These are phyloP conservation scores for Halictus quadricinctus DNA, from an alignment of 2,888 invertebrate species.

Conservation along the genomic window DNA sequence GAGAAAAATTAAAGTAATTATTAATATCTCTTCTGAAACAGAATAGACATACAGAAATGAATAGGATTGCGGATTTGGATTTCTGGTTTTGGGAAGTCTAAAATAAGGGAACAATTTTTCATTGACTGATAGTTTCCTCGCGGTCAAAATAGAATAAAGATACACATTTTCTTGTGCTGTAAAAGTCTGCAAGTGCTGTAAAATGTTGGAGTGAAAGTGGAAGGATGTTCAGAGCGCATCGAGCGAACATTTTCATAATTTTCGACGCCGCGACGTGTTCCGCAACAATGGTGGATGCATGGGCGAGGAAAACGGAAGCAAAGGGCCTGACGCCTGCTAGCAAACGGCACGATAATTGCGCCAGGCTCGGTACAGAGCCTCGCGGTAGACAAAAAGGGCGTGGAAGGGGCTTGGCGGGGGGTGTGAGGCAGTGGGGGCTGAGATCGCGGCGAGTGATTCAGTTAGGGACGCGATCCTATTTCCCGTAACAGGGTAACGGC, in stretches of 20 bases:
- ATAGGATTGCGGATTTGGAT: too few relatives aligned
- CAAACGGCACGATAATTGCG: conserved; percentile 14
- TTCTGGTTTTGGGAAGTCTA: neutral
- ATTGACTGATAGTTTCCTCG: neutral
- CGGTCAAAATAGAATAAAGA: neutral
- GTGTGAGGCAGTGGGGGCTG: neutral
- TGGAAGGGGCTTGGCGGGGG: conserved; percentile 19
- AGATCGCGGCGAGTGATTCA: conserved; percentile 54
- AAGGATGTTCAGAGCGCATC: neutral
- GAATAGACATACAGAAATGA: too few relatives aligned
- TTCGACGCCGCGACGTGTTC: neutral
- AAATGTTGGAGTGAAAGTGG: neutral
- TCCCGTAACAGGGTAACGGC: conserved; percentile 63
- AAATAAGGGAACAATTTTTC: neutral
- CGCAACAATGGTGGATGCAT: conserved; percentile 43
- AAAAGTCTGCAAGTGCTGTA: neutral
- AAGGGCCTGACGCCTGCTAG: neutral
- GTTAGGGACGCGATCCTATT: conserved; percentile 62
- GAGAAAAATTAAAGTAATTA: too few relatives aligned
- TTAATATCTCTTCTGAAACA: too few relatives aligned
- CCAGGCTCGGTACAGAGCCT: neutral
- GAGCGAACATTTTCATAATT: neutral
- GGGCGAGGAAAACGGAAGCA: neutral
- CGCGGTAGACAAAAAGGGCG: conserved; percentile 11
- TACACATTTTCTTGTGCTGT: neutral